Percentiles rank a stretch among this genome's conserved stretches.
Conservation (phyloP, 2,888 invertebrate species). For the Machimus atricapillus region DNA sequence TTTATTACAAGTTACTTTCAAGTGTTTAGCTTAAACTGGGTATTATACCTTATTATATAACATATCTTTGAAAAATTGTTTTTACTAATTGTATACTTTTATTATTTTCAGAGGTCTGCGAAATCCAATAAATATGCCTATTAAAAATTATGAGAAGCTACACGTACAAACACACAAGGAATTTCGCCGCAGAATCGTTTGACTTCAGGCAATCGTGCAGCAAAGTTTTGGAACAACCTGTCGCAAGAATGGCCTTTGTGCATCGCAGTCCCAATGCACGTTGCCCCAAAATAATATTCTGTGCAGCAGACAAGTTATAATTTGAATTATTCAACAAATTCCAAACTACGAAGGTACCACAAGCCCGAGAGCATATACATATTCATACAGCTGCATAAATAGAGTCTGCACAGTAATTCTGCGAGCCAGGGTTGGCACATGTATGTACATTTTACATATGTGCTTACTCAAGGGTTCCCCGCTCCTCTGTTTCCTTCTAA, state of each 20-base stretch:
- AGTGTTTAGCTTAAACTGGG: too few relatives aligned
- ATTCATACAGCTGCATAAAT: constrained; percentile 4
- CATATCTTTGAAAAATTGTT: background rate
- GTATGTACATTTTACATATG: background rate
- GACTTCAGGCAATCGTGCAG: background rate
- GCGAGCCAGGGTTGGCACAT: background rate
- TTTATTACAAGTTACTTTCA: too few relatives aligned
- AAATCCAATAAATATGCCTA: background rate
- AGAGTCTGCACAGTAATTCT: background rate
- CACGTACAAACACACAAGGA: background rate
- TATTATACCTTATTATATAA: too few relatives aligned
- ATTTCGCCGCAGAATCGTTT: background rate
- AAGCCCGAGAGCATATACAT: background rate
- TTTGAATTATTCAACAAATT: constrained; percentile 34
- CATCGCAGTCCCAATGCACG: background rate
- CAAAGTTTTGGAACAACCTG: constrained; percentile 10
- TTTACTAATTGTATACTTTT: background rate
- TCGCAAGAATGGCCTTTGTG: constrained; percentile 15
- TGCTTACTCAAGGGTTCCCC: background rate
- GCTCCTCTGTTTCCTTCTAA: background rate
- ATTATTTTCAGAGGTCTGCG: background rate
- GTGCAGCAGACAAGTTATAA: constrained; percentile 14
- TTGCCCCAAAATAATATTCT: constrained; percentile 1
- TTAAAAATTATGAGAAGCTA: background rate
- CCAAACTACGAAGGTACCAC: background rate